A percentile compares a stretch with the other conserved stretches of the same genome.
Evolutionary conservation across 2,113 vertebrate genomes (phyloP).

Genomic region (Prinia subflava): DNA sequence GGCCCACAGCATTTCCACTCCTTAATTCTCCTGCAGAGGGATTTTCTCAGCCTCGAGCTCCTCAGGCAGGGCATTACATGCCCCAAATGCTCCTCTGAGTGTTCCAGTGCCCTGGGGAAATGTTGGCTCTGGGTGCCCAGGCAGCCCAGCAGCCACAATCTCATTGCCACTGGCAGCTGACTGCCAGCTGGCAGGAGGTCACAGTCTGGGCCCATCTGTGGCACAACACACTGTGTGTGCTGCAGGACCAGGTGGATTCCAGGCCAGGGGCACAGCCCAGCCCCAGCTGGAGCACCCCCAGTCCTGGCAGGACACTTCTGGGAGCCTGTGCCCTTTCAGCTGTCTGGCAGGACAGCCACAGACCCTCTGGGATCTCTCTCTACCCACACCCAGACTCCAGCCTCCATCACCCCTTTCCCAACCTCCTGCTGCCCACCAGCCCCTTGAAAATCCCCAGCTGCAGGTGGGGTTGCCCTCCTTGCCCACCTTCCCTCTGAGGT

Average conservation of each 20-base stretch:
- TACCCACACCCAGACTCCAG: background rate
- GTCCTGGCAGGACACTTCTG: background rate
- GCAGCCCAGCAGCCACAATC: background rate
- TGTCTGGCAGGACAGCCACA: background rate
- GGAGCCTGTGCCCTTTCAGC: background rate
- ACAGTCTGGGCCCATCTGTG: background rate
- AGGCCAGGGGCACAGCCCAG: background rate
- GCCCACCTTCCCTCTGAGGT: background rate
- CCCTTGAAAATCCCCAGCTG: background rate
- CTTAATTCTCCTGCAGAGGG: background rate
- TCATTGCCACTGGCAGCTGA: background rate
- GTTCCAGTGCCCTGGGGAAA: background rate
- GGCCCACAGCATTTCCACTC: background rate
- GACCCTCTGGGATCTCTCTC: background rate
- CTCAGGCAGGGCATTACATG: background rate
- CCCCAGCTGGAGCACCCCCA: too few relatives aligned
- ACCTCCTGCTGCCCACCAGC: background rate
- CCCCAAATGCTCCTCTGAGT: background rate
- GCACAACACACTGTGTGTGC: accelerated
- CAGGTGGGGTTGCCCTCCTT: background rate
- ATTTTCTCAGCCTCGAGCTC: background rate
- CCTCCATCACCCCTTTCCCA: background rate
- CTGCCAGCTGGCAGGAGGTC: accelerated
- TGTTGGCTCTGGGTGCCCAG: accelerated
- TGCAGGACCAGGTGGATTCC: background rate